A percentile compares a stretch with the other conserved stretches of the same genome.
Evolutionary conservation across 1,140 invertebrate genomes (phyloP).

Genomic region (Drosophila sulfurigaster): DNA sequence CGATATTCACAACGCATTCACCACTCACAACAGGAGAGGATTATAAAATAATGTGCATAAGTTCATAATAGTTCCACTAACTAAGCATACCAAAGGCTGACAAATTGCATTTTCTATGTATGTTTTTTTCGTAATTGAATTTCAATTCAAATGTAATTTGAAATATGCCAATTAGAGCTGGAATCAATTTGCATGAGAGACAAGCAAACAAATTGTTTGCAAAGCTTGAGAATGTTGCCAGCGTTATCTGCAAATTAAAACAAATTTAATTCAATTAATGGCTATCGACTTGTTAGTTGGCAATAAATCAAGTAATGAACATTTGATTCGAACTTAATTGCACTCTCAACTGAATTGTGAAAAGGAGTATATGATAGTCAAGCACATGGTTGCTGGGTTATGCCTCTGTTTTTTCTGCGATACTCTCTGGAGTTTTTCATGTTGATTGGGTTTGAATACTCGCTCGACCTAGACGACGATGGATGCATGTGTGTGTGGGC

Average conservation of each 20-base stretch:
- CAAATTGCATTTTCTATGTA: too few relatives aligned
- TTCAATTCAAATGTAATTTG: too few relatives aligned
- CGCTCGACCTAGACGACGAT: constrained; percentile 22
- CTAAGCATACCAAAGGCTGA: too few relatives aligned
- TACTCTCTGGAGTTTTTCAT: constrained; percentile 62
- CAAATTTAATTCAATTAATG: background rate
- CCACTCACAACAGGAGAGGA: constrained; percentile 4
- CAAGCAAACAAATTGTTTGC: too few relatives aligned
- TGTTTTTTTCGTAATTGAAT: too few relatives aligned
- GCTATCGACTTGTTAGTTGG: background rate
- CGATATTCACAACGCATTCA: constrained; percentile 1
- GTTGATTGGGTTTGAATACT: constrained; percentile 74
- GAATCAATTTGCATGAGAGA: too few relatives aligned
- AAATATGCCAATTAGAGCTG: too few relatives aligned
- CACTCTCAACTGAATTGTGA: background rate
- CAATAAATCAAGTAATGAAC: background rate
- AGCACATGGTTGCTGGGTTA: background rate
- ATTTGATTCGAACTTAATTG: background rate
- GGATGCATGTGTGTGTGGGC: constrained; percentile 16
- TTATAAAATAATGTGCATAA: background rate
- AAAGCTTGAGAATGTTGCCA: background rate
- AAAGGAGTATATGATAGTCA: constrained; percentile 1
- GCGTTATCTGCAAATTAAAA: background rate
- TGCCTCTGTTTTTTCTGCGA: constrained; percentile 35
- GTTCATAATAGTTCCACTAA: background rate